Percentiles rank a stretch among this genome's conserved stretches.
phyloP scores from a whole-genome alignment of 2,888 invertebrate species.

The Pharmacophagus antenor region DNA sequence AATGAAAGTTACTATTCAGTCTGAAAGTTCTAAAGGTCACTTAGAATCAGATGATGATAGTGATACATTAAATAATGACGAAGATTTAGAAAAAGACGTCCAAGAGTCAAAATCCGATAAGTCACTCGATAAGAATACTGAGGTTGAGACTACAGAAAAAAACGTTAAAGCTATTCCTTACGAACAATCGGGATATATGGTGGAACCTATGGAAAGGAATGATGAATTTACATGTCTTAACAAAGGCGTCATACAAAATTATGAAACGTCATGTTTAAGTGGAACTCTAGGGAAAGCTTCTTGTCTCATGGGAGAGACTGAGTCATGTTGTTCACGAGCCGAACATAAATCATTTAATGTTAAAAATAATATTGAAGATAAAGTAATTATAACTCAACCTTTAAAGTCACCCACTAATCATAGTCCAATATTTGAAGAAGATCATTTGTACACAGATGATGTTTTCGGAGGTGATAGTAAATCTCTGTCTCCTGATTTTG shows the following conservation, averaged over 20 bases:
- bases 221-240: slow-evolving; percentile 64
- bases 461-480: slow-evolving; percentile 83
- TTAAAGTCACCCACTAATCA: slow-evolving; percentile 82
- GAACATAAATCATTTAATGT: slow-evolving; percentile 64
- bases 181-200: slow-evolving; percentile 76
- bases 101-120: slow-evolving; percentile 73
- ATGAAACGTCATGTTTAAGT: slow-evolving; percentile 72
- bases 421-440: slow-evolving; percentile 83
- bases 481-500: slow-evolving; percentile 81
- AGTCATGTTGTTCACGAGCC: slow-evolving; percentile 67
- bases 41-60: slow-evolving; percentile 85
- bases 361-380: slow-evolving; percentile 68
- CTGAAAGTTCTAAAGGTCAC: slow-evolving; percentile 84
- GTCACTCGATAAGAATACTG: slow-evolving; percentile 55
- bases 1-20: slow-evolving; percentile 85
- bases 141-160: slow-evolving; percentile 62
- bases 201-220: slow-evolving; percentile 69
- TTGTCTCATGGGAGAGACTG: slow-evolving; percentile 71
- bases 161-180: slow-evolving; percentile 67
- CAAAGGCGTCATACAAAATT: slow-evolving; percentile 68
- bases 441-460: slow-evolving; percentile 80
- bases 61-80: slow-evolving; percentile 84
- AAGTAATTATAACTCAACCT: slow-evolving; percentile 82
- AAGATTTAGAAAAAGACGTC: slow-evolving; percentile 80
- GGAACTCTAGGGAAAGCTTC: slow-evolving; percentile 73